Percentiles rank a stretch among this genome's conserved stretches.
These are phyloP conservation scores for Capricornis sumatraensis DNA, from an alignment of 2,113 vertebrate species.

Conservation along the genomic window DNA sequence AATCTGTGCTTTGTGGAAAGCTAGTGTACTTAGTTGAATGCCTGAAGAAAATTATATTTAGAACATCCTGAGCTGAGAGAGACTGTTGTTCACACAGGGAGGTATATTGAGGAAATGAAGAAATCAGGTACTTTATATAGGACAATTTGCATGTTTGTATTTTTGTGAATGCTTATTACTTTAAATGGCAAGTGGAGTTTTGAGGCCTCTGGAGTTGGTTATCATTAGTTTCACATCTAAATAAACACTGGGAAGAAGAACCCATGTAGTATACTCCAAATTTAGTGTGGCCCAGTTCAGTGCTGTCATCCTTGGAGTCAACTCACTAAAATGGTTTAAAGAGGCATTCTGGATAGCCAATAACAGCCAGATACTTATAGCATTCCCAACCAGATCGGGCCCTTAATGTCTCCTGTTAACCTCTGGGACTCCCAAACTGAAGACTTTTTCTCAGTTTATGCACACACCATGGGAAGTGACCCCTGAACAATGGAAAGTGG, in stretches of 20 bases:
- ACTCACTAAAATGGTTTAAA: not conserved
- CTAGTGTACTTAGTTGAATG: not conserved
- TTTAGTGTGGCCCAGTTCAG: not conserved
- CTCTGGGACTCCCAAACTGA: not conserved
- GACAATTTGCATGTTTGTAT: not conserved
- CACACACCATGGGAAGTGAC: not conserved
- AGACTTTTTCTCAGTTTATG: not conserved
- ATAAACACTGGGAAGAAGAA: not conserved
- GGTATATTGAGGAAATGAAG: not conserved
- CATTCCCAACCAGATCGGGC: rapidly evolving
- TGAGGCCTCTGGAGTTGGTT: not conserved
- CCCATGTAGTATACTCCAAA: rapidly evolving
- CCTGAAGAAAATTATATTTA: not conserved
- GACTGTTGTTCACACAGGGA: not conserved
- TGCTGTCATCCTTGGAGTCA: not conserved
- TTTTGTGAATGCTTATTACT: constrained; percentile 13
- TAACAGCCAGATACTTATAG: not conserved
- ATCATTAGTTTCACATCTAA: not conserved
- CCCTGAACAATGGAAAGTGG: not conserved
- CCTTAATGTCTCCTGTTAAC: not conserved
- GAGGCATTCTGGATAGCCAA: not conserved
- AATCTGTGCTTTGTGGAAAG: not conserved
- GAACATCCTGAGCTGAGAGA: not conserved
- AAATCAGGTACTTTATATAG: not conserved
- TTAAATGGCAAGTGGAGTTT: not conserved